phyloP scores from a whole-genome alignment of 2,888 invertebrate species.

The Papilio elwesi region DNA sequence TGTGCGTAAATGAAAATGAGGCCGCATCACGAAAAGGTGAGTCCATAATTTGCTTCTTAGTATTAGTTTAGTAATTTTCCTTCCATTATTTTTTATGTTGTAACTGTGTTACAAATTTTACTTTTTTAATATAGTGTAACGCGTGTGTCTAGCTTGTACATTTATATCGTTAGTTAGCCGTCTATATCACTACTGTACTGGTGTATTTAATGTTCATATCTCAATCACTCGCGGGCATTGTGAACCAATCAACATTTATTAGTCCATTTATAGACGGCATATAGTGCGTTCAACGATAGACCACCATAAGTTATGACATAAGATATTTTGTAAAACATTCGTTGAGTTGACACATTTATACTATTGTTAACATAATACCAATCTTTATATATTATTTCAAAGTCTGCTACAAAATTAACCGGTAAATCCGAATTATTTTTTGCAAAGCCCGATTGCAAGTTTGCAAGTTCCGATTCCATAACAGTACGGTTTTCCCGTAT shows the following conservation, averaged over 20 bases:
- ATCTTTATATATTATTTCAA: background rate
- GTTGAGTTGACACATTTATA: background rate
- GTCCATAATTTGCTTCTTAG: slow-evolving; percentile 51
- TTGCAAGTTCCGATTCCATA: too few relatives aligned
- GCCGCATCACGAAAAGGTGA: slow-evolving; percentile 66
- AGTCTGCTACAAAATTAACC: background rate
- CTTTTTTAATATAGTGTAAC: background rate
- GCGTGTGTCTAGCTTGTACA: background rate
- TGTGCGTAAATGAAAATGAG: slow-evolving; percentile 73
- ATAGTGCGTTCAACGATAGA: slow-evolving; percentile 66
- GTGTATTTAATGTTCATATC: slow-evolving; percentile 45
- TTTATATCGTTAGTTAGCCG: slow-evolving; percentile 14
- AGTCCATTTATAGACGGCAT: slow-evolving; percentile 72
- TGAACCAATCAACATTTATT: slow-evolving; percentile 78
- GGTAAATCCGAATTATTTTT: background rate
- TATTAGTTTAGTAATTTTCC: slow-evolving; percentile 39
- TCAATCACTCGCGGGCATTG: slow-evolving; percentile 69
- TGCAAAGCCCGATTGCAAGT: background rate
- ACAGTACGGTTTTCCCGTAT: too few relatives aligned
- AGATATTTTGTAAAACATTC: slow-evolving; percentile 16
- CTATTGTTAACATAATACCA: background rate
- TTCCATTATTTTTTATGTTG: slow-evolving; percentile 1
- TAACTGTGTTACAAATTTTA: background rate
- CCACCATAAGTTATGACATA: slow-evolving; percentile 46
- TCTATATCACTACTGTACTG: slow-evolving; percentile 39